Evolutionary conservation across 2,113 vertebrate genomes (phyloP).

Genomic region (Turdus rufiventris): DNA sequence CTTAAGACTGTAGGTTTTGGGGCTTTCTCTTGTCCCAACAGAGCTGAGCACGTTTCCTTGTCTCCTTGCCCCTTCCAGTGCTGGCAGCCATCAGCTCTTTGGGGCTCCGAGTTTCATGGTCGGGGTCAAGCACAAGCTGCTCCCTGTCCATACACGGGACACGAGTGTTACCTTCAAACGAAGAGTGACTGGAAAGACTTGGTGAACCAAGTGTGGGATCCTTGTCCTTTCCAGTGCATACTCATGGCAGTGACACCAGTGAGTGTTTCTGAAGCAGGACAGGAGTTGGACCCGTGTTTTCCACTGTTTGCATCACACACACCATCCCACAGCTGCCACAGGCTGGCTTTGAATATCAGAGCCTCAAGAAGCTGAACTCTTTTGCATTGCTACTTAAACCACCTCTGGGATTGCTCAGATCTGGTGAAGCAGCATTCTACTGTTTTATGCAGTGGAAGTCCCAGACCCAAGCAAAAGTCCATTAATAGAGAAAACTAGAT

Average conservation of each 20-base stretch:
- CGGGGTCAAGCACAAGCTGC: background rate
- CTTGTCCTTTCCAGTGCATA: background rate
- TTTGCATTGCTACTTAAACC: constrained; percentile 1
- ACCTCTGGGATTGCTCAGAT: background rate
- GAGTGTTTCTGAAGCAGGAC: background rate
- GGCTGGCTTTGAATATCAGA: constrained; percentile 35
- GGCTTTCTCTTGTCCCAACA: background rate
- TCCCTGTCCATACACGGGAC: background rate
- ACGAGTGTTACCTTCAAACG: background rate
- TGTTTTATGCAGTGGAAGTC: background rate
- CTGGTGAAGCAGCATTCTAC: background rate
- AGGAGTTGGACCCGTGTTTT: background rate
- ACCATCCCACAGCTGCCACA: constrained; percentile 5
- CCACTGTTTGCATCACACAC: background rate
- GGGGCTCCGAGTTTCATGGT: no score
- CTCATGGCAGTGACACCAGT: background rate
- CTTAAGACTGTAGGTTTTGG: background rate
- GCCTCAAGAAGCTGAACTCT: constrained; percentile 29
- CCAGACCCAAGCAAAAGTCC: background rate
- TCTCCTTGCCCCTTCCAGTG: background rate
- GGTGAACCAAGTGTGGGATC: background rate
- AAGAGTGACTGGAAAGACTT: background rate
- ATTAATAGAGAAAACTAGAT: background rate
- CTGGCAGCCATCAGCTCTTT: background rate
- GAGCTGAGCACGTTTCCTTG: accelerated